Percentiles rank a stretch among this genome's conserved stretches.
Conservation (phyloP, 2,113 vertebrate genomes). For the Gopherus evgoodei region DNA sequence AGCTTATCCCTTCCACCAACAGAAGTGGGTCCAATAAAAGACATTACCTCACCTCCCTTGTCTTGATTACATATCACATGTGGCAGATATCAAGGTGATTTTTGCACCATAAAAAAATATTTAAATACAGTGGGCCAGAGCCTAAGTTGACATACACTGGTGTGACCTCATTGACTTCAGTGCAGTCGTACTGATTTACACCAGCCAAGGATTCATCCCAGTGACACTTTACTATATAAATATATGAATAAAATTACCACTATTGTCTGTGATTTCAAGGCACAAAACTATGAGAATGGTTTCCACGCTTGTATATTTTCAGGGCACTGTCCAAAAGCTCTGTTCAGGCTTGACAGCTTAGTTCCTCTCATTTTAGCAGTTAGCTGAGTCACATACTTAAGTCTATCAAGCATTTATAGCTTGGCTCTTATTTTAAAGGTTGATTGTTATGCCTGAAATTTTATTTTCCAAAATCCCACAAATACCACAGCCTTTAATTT, state of each 20-base stretch:
- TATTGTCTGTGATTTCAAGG: neutral
- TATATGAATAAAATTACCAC: neutral
- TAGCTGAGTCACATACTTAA: neutral
- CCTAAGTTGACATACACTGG: neutral
- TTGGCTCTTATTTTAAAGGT: neutral
- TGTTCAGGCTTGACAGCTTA: neutral
- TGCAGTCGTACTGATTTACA: neutral
- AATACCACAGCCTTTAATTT: neutral
- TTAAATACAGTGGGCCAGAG: neutral
- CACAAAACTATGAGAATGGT: neutral
- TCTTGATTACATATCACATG: neutral
- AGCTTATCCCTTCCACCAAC: neutral
- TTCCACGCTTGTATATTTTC: neutral
- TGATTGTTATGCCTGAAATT: neutral
- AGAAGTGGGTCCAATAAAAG: neutral
- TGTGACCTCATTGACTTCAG: neutral
- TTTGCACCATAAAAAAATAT: neutral
- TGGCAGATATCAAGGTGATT: neutral
- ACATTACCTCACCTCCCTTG: neutral
- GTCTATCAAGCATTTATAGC: neutral
- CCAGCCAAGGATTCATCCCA: neutral
- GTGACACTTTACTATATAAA: neutral
- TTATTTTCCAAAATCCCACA: neutral
- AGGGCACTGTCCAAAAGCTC: neutral
- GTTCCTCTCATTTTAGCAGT: neutral